phyloP scores from a whole-genome alignment of 2,797 vertebrate species.

The Sebastes diploproa region DNA sequence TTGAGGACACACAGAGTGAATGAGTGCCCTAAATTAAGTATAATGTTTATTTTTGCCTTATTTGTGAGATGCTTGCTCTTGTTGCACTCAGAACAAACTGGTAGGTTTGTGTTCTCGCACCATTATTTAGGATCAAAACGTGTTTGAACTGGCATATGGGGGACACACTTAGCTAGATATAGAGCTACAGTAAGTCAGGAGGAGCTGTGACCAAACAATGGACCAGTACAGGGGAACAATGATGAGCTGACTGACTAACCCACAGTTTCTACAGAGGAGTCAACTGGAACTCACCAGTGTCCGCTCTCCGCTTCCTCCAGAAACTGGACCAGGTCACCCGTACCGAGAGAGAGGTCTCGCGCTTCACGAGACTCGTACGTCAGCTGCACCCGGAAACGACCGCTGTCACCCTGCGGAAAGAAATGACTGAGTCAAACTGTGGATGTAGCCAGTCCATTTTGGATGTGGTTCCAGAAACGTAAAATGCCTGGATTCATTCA shows the following conservation, averaged over 20 bases:
- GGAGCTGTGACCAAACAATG: neutral
- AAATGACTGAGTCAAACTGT: neutral
- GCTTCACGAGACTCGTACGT: slow-evolving; percentile 82
- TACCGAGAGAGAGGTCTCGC: slow-evolving; percentile 78
- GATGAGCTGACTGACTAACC: neutral
- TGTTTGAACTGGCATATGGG: slow-evolving; percentile 1
- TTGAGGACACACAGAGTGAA: neutral
- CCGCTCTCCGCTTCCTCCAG: slow-evolving; percentile 85
- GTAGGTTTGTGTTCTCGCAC: neutral
- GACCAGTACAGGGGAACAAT: neutral
- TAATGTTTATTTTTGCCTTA: slow-evolving; percentile 11
- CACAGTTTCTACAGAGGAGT: neutral
- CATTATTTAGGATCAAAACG: neutral
- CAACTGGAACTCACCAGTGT: slow-evolving; percentile 80
- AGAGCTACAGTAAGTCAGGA: neutral
- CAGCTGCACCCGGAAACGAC: slow-evolving; percentile 85
- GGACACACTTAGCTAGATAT: neutral
- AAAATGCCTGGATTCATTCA: neutral
- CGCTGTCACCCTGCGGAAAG: slow-evolving; percentile 73
- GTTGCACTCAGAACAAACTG: neutral
- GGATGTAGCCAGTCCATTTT: neutral
- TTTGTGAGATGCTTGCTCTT: neutral
- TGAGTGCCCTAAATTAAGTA: slow-evolving; percentile 4
- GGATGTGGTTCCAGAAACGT: neutral
- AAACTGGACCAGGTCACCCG: slow-evolving; percentile 86